Conservation (phyloP, 1,140 invertebrate genomes). For the Cydia pomonella region DNA sequence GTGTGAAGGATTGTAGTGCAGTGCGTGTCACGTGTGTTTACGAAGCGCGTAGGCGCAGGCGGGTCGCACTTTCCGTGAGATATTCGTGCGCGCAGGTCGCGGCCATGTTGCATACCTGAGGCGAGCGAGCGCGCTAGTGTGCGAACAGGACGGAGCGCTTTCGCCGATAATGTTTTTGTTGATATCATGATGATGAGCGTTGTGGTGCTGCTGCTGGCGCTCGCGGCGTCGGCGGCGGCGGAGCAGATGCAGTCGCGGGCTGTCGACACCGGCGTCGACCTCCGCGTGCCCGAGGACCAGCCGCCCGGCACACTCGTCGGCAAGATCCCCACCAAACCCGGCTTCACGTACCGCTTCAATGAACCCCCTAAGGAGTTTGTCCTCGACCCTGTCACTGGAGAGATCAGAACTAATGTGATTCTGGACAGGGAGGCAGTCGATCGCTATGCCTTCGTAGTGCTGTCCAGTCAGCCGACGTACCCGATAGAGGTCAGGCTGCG, state of each 20-base stretch:
- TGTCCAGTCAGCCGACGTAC: conserved; percentile 95
- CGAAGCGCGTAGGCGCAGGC: conserved; percentile 75
- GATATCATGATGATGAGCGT: conserved; percentile 71
- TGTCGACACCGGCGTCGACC: conserved; percentile 91
- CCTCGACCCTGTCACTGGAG: conserved; percentile 89
- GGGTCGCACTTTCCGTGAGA: conserved; percentile 76
- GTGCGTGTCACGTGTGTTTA: conserved; percentile 78
- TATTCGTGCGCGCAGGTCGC: conserved; percentile 76
- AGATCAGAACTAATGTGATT: conserved; percentile 89
- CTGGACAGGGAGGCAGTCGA: conserved; percentile 92
- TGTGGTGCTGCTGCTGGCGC: conserved; percentile 24
- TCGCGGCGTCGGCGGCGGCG: conserved; percentile 58
- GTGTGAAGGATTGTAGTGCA: conserved; percentile 48
- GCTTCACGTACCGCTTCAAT: conserved; percentile 95
- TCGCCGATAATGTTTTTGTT: conserved; percentile 63
- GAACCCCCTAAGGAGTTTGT: conserved; percentile 92
- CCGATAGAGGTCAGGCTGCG: conserved; percentile 94
- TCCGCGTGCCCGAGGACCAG: conserved; percentile 92
- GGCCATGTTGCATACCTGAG: conserved; percentile 79
- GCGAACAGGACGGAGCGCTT: conserved; percentile 73
- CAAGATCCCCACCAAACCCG: conserved; percentile 91
- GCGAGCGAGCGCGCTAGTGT: conserved; percentile 68
- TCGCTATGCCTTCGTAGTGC: conserved; percentile 92
- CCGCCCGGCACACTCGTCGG: conserved; percentile 91
- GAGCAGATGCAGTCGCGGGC: conserved; percentile 92